Evolutionary conservation across 2,888 invertebrate species (phyloP), one percentile per base, ranked within the genome.

Genomic region (Strigamia crassipes): DNA sequence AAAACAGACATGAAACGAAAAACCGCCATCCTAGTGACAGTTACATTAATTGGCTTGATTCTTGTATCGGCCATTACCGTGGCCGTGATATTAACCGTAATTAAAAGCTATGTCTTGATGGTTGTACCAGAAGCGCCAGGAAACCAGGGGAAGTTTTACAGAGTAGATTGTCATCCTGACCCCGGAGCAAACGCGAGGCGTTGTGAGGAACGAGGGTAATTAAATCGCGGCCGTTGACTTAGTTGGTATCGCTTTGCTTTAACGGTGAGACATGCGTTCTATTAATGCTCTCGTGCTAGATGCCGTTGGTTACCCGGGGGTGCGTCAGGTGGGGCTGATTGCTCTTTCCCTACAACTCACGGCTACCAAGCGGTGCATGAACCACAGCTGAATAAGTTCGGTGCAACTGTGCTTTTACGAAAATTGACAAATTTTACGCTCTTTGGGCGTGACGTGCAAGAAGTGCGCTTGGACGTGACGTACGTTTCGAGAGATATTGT

Each of bases 261-360:
- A 61, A 61, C 61, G 18, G 61, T 61, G 6, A 18, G 61, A 78
- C 66, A 34, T 23, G 41, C 12, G 21, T 31, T 77, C 23, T 78
- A 15, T 79, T 51, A 27, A 27, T 31, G 27, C n/a, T 73, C 31
- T 73, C 12, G 27, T 27, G 73, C 34, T 21, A 83, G 83, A 61
- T 83, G 83, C 78, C 34, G 42, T 0, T 83, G 83, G 83, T 73
- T 38, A 8, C 41, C 46, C 12, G 15, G 21, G 23, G 79, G 27
- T 21, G 23, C 27, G 21, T 9, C 81, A 21, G 81, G 79, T 34
- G 79, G 15, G 10, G 82, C 83, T 9, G 82, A 66, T 31, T 83
- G 83, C 61, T 46, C 79, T 21, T 82, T 82, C n/a, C 82, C 81
- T 38, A n/a, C 15, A 2, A 81, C 42, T 31, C 82, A 83, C n/a